phyloP scores from a whole-genome alignment of 2,888 invertebrate genomes.

The Drosophila multiciliata region DNA sequence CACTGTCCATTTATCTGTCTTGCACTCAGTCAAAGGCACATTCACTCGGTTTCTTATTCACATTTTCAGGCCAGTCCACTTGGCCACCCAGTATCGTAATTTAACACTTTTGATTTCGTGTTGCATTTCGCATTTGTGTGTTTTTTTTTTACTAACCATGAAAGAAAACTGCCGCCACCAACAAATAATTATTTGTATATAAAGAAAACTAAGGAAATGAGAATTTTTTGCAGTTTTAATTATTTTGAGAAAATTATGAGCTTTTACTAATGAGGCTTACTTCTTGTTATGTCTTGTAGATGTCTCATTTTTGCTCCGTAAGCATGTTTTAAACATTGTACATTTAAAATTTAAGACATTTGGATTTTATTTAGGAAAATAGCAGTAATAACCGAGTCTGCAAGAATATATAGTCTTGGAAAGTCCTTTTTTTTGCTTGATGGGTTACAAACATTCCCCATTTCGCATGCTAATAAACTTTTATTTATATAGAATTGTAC shows the following conservation, averaged over 20 bases:
- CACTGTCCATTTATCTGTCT: slow-evolving; percentile 22
- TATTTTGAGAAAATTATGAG: too few species aligned
- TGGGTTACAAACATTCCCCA: background rate
- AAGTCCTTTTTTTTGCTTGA: background rate
- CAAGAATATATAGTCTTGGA: background rate
- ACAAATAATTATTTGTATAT: slow-evolving; percentile 1
- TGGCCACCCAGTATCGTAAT: slow-evolving; percentile 36
- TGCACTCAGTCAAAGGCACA: slow-evolving; percentile 11
- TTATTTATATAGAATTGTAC: background rate
- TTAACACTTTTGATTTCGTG: slow-evolving; percentile 34
- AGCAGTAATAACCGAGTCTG: background rate
- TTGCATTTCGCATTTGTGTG: slow-evolving; percentile 11
- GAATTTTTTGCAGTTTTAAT: background rate
- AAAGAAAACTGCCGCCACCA: slow-evolving; percentile 46
- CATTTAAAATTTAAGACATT: background rate
- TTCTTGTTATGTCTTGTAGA: background rate
- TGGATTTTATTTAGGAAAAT: background rate
- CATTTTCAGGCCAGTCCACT: slow-evolving; percentile 66
- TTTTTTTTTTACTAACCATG: slow-evolving; percentile 17
- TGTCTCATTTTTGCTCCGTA: background rate
- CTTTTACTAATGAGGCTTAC: too few species aligned
- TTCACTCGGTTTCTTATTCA: slow-evolving; percentile 15
- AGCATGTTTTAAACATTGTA: background rate
- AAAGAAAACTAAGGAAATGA: background rate
- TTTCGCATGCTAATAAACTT: background rate